Evolutionary conservation across 2,113 vertebrate genomes (phyloP).

Genomic region (Pelusios castaneus): DNA sequence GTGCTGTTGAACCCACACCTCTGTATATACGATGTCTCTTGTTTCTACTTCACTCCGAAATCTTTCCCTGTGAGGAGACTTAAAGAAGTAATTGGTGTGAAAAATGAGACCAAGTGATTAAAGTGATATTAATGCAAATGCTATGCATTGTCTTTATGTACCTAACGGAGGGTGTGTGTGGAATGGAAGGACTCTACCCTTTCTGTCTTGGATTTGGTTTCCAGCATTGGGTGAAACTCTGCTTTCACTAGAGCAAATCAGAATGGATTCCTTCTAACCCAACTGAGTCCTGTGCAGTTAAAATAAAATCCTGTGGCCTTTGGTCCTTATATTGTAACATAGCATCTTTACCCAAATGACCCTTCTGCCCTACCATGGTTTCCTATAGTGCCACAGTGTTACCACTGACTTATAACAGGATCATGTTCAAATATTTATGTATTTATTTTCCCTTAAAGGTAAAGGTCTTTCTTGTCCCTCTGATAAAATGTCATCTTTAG

Average conservation of each 20-base stretch:
- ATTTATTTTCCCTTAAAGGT: neutral
- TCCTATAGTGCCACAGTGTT: slow-evolving; percentile 23
- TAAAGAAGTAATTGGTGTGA: neutral
- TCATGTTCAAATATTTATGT: slow-evolving; percentile 59
- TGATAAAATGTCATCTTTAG: slow-evolving; percentile 43
- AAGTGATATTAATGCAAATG: neutral
- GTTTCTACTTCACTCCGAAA: neutral
- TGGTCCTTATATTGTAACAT: slow-evolving; percentile 22
- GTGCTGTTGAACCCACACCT: neutral
- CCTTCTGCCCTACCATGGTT: slow-evolving; percentile 30
- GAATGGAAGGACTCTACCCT: slow-evolving; percentile 4
- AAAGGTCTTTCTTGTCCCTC: slow-evolving; percentile 41
- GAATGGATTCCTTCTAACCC: slow-evolving; percentile 30
- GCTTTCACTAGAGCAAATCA: neutral
- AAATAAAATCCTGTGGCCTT: slow-evolving; percentile 33
- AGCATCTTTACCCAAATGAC: neutral
- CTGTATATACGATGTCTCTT: neutral
- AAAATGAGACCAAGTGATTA: neutral
- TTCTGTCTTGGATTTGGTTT: neutral
- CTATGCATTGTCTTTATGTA: neutral
- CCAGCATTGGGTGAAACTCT: neutral
- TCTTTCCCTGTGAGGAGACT: neutral
- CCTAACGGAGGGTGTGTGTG: neutral
- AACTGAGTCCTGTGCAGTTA: slow-evolving; percentile 21
- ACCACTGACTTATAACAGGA: slow-evolving; percentile 26